Base-by-base conservation (phyloP, 2,797 vertebrate species). In the Galaxias olidus region DNA sequence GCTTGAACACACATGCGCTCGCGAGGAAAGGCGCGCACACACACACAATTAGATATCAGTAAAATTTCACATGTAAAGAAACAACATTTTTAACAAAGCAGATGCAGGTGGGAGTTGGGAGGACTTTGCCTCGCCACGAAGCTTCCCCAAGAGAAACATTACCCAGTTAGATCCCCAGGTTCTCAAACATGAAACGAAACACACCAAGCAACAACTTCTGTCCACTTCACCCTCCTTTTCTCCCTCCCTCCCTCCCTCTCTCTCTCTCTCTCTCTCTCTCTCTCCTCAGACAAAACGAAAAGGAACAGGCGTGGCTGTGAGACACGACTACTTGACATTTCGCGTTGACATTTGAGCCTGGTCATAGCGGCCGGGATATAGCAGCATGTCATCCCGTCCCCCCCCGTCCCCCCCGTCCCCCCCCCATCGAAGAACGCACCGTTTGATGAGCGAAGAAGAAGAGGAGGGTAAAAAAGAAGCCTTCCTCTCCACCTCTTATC, bases 261-360 rank as follows among this genome's bases (percentile, higher is more conserved):
- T 59, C 61, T 19, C 7, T 61, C 74, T 63, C 54, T 41, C 9
- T 45, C 58, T 3, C n/a, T 59, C 76, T 46, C 61, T 57, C 63
- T 66, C 58, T 40, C 1, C 57, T 53, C 13, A 40, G 43, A 54
- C 12, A 18, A 74, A 49, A 15, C 68, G 66, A 87, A 68, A 71
- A 69, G 71, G 64, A 72, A 64, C 46, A 45, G 12, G 45, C 65
- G 85, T 62, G 79, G 84, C 73, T 57, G 65, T 82, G 86, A 76
- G 70, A 70, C 59, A 30, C 82, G 86, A 89, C 84, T 90, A 92
- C 88, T 88, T 94, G 93, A 94, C 92, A 93, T 95, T 95, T 96
- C 10, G 81, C 74, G 82, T 84, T 89, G 90, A 92, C 90, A 90
- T 93, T 92, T 91, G 89, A 90, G 86, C 87, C 86, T 88, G 79